Conservation (phyloP, 2,113 vertebrate genomes). For the Eidolon helvum region DNA sequence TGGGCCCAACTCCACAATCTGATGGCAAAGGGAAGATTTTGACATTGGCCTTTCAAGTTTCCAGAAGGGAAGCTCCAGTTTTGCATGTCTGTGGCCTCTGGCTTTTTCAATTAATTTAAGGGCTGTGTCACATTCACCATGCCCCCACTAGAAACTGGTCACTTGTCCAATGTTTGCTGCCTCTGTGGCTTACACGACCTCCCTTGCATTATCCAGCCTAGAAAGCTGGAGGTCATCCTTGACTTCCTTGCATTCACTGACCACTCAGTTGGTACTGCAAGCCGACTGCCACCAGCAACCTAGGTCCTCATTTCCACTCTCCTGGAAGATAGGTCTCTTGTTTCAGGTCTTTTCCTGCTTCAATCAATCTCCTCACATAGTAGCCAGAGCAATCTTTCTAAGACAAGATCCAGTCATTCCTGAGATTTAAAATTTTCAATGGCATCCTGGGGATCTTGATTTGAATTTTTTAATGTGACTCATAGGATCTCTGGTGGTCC, state of each 20-base stretch:
- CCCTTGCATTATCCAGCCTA: not conserved
- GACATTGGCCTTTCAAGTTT: not conserved
- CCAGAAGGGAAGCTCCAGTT: not conserved
- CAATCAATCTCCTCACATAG: not conserved
- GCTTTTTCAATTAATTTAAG: not conserved
- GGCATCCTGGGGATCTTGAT: not conserved
- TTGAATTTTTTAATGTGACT: not conserved
- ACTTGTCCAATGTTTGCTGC: not conserved
- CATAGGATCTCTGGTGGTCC: not conserved
- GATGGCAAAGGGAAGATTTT: not conserved
- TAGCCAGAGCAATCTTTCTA: not conserved
- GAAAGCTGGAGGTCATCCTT: not conserved
- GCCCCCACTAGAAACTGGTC: not conserved
- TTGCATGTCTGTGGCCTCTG: not conserved
- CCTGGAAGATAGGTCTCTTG: not conserved
- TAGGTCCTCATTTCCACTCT: not conserved
- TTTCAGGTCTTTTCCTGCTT: not conserved
- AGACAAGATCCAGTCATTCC: not conserved
- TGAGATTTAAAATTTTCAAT: not conserved
- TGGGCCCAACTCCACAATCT: not conserved
- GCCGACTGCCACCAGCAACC: not conserved
- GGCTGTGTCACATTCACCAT: accelerated
- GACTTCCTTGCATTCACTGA: not conserved
- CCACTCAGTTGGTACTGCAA: not conserved
- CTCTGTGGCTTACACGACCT: not conserved